Conservation (phyloP, 2,113 vertebrate genomes). For the Platichthys flesus region DNA sequence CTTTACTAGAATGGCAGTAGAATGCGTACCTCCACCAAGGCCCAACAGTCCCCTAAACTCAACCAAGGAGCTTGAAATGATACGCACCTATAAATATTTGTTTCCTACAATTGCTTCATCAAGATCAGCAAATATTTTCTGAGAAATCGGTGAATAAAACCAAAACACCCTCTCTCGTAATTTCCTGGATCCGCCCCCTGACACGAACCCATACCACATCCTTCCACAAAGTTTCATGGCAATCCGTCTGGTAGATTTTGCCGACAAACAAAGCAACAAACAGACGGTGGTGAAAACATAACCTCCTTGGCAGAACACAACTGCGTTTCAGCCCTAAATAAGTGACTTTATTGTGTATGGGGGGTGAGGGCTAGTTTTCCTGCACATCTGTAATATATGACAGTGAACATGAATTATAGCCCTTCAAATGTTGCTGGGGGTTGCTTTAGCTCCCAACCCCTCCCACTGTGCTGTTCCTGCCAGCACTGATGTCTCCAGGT, state of each 20-base stretch:
- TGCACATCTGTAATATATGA: constrained; percentile 31
- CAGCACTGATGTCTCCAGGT: constrained; percentile 43
- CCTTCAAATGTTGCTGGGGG: constrained; percentile 9
- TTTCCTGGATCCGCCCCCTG: no score
- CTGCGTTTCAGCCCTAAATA: neutral
- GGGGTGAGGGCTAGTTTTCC: neutral
- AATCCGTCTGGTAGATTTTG: neutral
- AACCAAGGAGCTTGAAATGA: no score
- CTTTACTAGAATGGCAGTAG: no score
- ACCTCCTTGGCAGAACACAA: neutral
- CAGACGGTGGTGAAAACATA: neutral
- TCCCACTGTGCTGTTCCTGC: neutral
- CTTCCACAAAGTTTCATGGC: no score
- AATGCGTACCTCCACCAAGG: no score
- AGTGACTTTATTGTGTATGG: neutral
- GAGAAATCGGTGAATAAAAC: no score
- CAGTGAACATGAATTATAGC: constrained; percentile 17
- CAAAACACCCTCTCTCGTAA: no score
- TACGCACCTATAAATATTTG: no score
- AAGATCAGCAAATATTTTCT: no score
- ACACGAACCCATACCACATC: no score
- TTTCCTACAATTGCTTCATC: no score
- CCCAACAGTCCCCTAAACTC: no score
- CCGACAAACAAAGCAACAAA: neutral
- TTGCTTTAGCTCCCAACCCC: neutral